Conservation (phyloP, 1,140 invertebrate genomes). For the Onthophagus taurus region DNA sequence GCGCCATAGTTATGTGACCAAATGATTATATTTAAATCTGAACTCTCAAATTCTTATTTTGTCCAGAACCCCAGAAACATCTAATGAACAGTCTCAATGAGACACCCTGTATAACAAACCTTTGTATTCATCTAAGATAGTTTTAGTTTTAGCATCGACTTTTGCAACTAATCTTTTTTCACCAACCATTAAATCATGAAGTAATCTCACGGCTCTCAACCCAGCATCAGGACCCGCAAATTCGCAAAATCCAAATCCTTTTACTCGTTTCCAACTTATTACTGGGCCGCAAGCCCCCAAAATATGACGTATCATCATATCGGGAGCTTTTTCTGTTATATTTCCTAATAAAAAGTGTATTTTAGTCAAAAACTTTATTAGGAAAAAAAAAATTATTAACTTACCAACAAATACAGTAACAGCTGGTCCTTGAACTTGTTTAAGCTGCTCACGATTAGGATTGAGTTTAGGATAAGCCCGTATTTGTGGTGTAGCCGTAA, state of each 20-base stretch:
- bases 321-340: slow-evolving; percentile 91
- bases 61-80: no score
- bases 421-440: slow-evolving; percentile 60
- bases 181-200: slow-evolving; percentile 90
- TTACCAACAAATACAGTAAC: slow-evolving; percentile 91
- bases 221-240: slow-evolving; percentile 91
- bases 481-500: slow-evolving; percentile 38
- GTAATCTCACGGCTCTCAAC: slow-evolving; percentile 81
- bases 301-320: slow-evolving; percentile 89
- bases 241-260: slow-evolving; percentile 98
- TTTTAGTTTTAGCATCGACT: slow-evolving; percentile 97
- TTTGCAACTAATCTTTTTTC: slow-evolving; percentile 92
- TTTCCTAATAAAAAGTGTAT: slow-evolving; percentile 56
- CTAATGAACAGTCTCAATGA: no score
- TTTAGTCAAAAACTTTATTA: background rate
- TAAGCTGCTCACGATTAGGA: slow-evolving; percentile 38
- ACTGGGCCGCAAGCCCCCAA: slow-evolving; percentile 86
- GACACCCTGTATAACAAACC: no score
- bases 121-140: slow-evolving; percentile 88
- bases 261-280: slow-evolving; percentile 93
- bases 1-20: no score
- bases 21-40: no score
- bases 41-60: no score
- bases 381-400: slow-evolving; percentile 12
- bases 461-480: slow-evolving; percentile 34